Evolutionary conservation across 2,888 invertebrate genomes (phyloP).

Genomic region (Rotaria macrura): DNA sequence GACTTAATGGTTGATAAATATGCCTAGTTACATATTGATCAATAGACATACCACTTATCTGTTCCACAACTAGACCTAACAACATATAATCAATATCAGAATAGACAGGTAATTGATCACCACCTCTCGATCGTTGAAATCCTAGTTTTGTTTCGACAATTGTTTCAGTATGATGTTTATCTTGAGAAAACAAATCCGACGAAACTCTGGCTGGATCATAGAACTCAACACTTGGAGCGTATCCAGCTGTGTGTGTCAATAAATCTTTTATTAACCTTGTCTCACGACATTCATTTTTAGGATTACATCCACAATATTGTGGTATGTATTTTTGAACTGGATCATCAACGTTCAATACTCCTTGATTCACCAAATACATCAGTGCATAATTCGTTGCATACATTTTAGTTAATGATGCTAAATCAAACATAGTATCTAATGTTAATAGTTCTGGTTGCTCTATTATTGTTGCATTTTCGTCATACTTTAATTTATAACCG

Average conservation of each 20-base stretch:
- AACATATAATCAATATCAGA: conserved; percentile 20
- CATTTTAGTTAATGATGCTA: conserved; percentile 12
- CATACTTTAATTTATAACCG: neutral
- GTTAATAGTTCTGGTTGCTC: neutral
- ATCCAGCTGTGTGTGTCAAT: neutral
- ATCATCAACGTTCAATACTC: neutral
- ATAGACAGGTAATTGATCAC: neutral
- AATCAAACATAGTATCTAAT: neutral
- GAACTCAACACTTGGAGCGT: neutral
- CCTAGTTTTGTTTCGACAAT: neutral
- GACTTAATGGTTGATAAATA: neutral
- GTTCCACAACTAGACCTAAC: neutral
- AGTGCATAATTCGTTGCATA: conserved; percentile 11
- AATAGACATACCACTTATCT: neutral
- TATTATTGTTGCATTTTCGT: neutral
- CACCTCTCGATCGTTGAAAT: neutral
- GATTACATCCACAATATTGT: neutral
- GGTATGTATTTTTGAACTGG: neutral
- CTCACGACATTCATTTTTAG: neutral
- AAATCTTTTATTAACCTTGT: neutral
- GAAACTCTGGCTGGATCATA: neutral
- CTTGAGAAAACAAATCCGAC: neutral
- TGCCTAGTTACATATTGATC: neutral
- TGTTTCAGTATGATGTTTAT: neutral
- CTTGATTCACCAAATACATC: neutral